Base-by-base conservation (phyloP, 1,140 invertebrate genomes). In the Hormaphis cornu region DNA sequence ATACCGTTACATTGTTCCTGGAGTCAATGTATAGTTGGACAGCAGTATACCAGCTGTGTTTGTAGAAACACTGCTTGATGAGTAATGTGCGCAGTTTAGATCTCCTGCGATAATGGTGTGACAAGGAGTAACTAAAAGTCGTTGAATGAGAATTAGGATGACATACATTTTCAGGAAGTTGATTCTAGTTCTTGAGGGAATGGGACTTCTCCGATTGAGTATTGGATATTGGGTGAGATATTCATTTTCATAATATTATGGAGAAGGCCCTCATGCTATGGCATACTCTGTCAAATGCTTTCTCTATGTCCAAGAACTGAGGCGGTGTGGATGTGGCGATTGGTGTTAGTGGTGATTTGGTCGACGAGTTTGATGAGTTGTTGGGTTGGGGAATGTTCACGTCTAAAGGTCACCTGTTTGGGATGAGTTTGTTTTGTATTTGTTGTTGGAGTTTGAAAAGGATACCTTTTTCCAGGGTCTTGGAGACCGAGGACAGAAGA, bases 211-310 rank as follows among this genome's bases (percentile, higher is more conserved):
- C n/a, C n/a, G n/a, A n/a, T n/a, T n/a, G n/a, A n/a, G n/a, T n/a
- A n/a, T n/a, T n/a, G n/a, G n/a, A n/a, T n/a, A n/a, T n/a, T n/a
- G n/a, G 3, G 7, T 33, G 28, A 28, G 18, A 53, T 30, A 14
- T 1, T 10, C 20, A 42, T 26, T 28, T 1, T 12, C 2, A 5
- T 2, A 79, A 69, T 24, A 42, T 61, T 61, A 8, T 42, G 18
- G 2, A 61, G 1, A 1, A 61, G 20, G 2, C 40, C 40, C 0
- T 24, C 35, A n/a, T 54, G 52, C 52, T n/a, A n/a, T 30, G 24
- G 18, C 58, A 61, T 1, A 61, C 58, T 0, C 37, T 2, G 26
- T 61, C 58, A 20, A 61, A 61, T 8, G 58, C 37, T 20, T 61
- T 42, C 26, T 42, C 58, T 3, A 61, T 16, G 35, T 61, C 58